These are phyloP conservation scores for Pica pica DNA, from an alignment of 2,113 vertebrate genomes.

Conservation along the genomic window DNA sequence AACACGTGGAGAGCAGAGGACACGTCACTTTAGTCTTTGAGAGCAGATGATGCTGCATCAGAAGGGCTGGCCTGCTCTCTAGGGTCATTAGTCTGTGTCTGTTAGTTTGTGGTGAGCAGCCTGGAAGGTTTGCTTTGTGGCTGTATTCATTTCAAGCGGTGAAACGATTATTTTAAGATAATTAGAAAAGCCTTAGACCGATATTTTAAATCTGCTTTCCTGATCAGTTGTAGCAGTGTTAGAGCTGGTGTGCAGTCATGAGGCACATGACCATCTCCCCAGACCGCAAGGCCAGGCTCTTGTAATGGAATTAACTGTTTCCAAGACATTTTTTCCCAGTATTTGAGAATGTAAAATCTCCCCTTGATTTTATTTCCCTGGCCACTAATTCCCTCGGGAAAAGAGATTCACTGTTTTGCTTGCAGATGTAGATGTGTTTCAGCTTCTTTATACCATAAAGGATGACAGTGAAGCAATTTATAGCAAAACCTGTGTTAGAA, in stretches of 20 bases:
- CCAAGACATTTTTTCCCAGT: not conserved
- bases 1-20: slow-evolving; percentile 37
- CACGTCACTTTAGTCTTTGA: slow-evolving; percentile 54
- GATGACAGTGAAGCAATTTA: not conserved
- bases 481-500: not conserved
- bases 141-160: not conserved
- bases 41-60: slow-evolving; percentile 42
- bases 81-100: slow-evolving; percentile 27
- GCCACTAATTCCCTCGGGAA: not conserved
- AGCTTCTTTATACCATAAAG: not conserved
- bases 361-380: not conserved
- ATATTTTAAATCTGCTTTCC: slow-evolving; percentile 41
- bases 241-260: slow-evolving; percentile 8
- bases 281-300: not conserved
- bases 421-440: not conserved
- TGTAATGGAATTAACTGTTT: slow-evolving; percentile 1
- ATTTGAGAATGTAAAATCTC: not conserved
- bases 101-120: not conserved
- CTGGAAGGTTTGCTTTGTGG: not conserved
- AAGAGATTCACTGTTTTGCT: not conserved
- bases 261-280: not conserved
- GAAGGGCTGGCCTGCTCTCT: slow-evolving; percentile 44
- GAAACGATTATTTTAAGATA: slow-evolving; percentile 42
- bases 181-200: slow-evolving; percentile 40
- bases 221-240: not conserved